Base-by-base conservation (phyloP, 1,140 invertebrate genomes). In the Zaprionus nigranus region DNA sequence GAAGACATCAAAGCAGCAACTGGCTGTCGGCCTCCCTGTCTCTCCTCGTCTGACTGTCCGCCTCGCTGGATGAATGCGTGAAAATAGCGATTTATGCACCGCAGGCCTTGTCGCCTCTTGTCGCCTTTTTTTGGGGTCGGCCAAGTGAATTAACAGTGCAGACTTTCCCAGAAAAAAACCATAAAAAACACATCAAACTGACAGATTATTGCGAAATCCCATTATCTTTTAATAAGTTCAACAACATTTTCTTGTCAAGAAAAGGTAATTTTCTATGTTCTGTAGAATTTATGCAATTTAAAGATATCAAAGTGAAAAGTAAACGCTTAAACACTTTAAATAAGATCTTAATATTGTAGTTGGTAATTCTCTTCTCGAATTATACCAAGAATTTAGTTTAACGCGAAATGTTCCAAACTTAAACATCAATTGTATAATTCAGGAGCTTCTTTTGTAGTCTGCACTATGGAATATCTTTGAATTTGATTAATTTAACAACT, bases 51-150 rank as follows among this genome's bases (percentile, higher is more conserved):
- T 49, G 43, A 1, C 43, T 12, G 46, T 7, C 38, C 15, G 15
- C 15, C 38, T 13, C 13, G 36, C 49, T 51, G 54, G 65, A 38
- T 54, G 40, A 43, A 62, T 78, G 73, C 83, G 83, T 86, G 80
- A 82, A 86, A 83, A 83, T 86, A 17, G 60, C 69, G 70, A 87
- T 87, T 87, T 87, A 67, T 59, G 49, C 79, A 79, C 83, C 76
- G 59, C 68, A 62, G 62, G 76, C 75, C 71, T 73, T 61, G 68
- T 72, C 57, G 40, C 40, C 66, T 53, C 15, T 81, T 61, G 69
- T 73, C 63, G 67, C 53, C 20, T 40, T 58, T 59, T 59, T 58
- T 59, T 40, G 22, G 36, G 56, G 61, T 64, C 69, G 67, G 20
- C 57, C 59, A 70, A 69, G 51, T 58, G 49, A 70, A 74, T 74